Conservation (phyloP, 2,113 vertebrate genomes). For the Ochotona princeps region DNA sequence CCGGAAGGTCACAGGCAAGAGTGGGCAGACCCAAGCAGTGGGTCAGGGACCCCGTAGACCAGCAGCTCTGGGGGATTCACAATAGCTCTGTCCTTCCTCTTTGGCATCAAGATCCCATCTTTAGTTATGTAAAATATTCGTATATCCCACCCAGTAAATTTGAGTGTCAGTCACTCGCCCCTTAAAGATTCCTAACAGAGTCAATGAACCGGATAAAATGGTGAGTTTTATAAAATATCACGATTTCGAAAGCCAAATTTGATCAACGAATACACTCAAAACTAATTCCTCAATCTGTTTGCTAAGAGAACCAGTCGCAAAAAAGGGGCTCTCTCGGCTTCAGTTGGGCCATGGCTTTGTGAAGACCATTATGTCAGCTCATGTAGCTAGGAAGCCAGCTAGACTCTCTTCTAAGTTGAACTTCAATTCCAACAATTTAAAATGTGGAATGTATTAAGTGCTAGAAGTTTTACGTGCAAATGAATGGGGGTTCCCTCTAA, state of each 20-base stretch:
- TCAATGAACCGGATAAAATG: background rate
- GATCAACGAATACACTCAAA: background rate
- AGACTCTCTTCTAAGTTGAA: background rate
- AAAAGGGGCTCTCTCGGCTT: background rate
- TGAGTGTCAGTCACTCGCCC: conserved; percentile 26
- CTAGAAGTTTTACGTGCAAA: background rate
- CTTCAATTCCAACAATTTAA: background rate
- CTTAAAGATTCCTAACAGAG: background rate
- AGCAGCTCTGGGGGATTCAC: background rate
- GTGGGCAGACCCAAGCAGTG: background rate
- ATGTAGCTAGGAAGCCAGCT: background rate
- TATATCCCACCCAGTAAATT: background rate
- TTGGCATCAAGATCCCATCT: background rate
- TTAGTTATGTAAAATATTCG: background rate
- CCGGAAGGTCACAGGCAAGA: too few relatives aligned
- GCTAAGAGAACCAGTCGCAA: background rate
- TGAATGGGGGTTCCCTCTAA: background rate
- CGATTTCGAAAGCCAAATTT: background rate
- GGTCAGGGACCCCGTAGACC: background rate
- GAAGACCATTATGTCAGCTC: background rate
- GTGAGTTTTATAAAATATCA: background rate
- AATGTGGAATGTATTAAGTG: background rate
- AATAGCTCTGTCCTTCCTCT: background rate
- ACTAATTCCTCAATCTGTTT: conserved; percentile 6
- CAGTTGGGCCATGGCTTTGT: background rate